Base-by-base conservation (phyloP, 2,888 invertebrate species). In the Pseudanteris insignis region DNA sequence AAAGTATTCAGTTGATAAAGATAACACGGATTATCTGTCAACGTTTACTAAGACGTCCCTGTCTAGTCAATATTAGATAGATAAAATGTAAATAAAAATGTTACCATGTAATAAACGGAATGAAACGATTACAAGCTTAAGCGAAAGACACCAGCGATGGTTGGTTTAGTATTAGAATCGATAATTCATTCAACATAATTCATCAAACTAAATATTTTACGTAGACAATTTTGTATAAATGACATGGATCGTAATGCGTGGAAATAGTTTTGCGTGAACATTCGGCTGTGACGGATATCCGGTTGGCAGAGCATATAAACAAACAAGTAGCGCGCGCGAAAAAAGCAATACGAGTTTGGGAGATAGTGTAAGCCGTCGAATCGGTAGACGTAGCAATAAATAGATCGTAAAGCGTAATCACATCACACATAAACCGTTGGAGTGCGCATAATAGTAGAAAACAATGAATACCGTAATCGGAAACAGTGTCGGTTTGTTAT, bases 381-480 rank as follows among this genome's bases (percentile, higher is more conserved):
- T 67, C 65, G 65, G 60, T 48, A 65, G 66, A 61, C 47, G 67
- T 62, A 65, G 70, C 73, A 75, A 75, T 77, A 74, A 76, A 77
- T 76, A 78, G 73, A 79, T 80, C 78, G 76, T 79, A 78, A 79
- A 79, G 74, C 71, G 73, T 74, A 70, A 72, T 74, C 71, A 72
- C 71, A 73, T 75, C 76, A 76, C 76, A 74, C 72, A 72, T 75
- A 72, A 77, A 77, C 77, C 76, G 75, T 70, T 76, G 76, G 73
- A 77, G 79, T 74, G 78, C 76, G 78, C 77, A 78, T 80, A 80
- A 80, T 79, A 75, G 78, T 76, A 75, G 79, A 79, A 80, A 80
- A 79, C 80, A 79, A 80, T 80, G 79, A 79, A 79, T 77, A 75
- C 77, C 73, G 73, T 78, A 79, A 80, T 80, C 80, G 79, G 79